Evolutionary conservation across 2,888 invertebrate species (phyloP).

Genomic region (Macaria liturata): DNA sequence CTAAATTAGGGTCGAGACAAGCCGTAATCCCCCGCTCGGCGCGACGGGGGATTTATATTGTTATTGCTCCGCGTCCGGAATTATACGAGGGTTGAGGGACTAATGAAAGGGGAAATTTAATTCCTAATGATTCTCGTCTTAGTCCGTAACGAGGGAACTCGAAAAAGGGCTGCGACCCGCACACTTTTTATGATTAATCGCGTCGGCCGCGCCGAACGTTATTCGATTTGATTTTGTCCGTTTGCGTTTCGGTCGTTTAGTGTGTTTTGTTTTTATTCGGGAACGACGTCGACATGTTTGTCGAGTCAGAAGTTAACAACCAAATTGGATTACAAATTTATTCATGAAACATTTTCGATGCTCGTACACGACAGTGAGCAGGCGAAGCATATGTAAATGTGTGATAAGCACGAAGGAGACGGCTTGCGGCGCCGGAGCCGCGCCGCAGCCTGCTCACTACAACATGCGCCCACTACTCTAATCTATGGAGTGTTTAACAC

Average conservation of each 20-base stretch:
- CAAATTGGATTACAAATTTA: constrained; percentile 80
- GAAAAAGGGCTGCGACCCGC: constrained; percentile 79
- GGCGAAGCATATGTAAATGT: constrained; percentile 79
- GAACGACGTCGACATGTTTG: constrained; percentile 57
- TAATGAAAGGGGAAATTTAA: constrained; percentile 84
- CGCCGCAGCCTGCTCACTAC: constrained; percentile 22
- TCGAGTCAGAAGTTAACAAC: constrained; percentile 69
- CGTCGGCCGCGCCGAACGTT: constrained; percentile 66
- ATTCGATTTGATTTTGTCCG: constrained; percentile 62
- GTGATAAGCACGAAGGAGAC: constrained; percentile 71
- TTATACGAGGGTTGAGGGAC: constrained; percentile 84
- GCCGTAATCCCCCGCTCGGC: constrained; percentile 83
- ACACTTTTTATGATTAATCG: constrained; percentile 77
- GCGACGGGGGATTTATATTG: constrained; percentile 84
- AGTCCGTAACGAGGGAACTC: constrained; percentile 83
- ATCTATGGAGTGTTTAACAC: constrained; percentile 11
- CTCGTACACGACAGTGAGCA: constrained; percentile 69
- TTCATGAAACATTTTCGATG: constrained; percentile 81
- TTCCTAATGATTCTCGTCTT: constrained; percentile 84
- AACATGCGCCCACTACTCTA: constrained; percentile 13
- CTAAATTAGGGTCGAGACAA: constrained; percentile 84
- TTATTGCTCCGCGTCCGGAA: constrained; percentile 83
- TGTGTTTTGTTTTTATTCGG: constrained; percentile 60
- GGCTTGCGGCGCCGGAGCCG: constrained; percentile 55
- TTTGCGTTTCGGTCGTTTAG: constrained; percentile 52